Evolutionary conservation across 2,888 invertebrate species (phyloP).

Genomic region (Sinohyriopsis cumingii): DNA sequence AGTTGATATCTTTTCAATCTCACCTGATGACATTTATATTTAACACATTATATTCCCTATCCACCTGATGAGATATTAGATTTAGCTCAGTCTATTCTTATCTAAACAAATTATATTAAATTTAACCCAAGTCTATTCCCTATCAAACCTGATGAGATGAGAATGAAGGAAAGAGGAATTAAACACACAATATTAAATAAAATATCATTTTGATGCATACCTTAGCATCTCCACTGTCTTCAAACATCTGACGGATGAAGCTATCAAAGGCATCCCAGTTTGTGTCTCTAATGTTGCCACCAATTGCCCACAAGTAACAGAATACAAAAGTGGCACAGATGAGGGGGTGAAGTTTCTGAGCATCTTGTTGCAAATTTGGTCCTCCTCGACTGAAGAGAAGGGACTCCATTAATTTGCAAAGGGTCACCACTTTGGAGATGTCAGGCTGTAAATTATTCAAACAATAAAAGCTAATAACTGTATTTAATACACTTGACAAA

Average conservation of each 20-base stretch:
- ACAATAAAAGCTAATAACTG: not conserved
- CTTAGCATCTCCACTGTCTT: constrained; percentile 81
- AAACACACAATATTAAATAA: too few species aligned
- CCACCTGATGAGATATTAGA: too few species aligned
- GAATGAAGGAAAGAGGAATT: too few species aligned
- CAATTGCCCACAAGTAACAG: constrained; percentile 87
- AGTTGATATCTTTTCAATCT: too few species aligned
- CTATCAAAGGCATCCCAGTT: constrained; percentile 82
- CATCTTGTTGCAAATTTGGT: constrained; percentile 78
- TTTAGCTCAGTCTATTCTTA: too few species aligned
- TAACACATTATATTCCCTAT: too few species aligned
- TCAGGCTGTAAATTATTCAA: constrained; percentile 78
- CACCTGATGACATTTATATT: too few species aligned
- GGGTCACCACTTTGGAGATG: constrained; percentile 84
- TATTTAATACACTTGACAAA: not conserved
- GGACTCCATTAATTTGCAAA: constrained; percentile 83
- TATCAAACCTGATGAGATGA: too few species aligned
- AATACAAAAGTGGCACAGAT: constrained; percentile 86
- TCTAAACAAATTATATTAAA: too few species aligned
- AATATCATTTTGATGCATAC: constrained; percentile 35
- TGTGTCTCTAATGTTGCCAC: constrained; percentile 85
- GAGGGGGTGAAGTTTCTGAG: constrained; percentile 76
- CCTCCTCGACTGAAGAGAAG: constrained; percentile 78
- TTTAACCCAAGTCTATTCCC: too few species aligned
- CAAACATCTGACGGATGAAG: constrained; percentile 81